Percentiles rank a stretch among this genome's conserved stretches.
These are phyloP conservation scores for Bubo blakistoni DNA, from an alignment of 2,113 vertebrate genomes.

Conservation along the genomic window DNA sequence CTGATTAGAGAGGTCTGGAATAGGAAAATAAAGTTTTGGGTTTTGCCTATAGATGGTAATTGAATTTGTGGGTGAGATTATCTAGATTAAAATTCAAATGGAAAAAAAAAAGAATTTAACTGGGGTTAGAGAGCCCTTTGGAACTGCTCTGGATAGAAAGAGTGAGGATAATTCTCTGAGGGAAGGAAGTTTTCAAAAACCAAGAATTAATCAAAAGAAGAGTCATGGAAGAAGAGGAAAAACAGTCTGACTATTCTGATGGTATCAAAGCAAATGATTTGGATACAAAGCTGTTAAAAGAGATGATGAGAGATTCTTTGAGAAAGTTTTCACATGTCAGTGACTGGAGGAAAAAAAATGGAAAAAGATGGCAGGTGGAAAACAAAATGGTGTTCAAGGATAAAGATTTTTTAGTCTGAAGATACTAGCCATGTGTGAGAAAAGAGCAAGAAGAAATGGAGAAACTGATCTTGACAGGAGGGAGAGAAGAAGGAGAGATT, in stretches of 20 bases:
- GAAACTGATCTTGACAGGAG: not conserved
- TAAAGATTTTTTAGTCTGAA: not conserved
- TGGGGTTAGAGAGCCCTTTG: not conserved
- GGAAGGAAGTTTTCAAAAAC: not conserved
- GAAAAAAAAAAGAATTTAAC: not conserved
- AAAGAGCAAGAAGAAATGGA: not conserved
- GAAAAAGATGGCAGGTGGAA: not conserved
- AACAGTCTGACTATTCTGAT: not conserved
- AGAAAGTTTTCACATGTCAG: not conserved
- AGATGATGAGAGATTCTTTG: not conserved
- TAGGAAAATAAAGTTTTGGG: not conserved
- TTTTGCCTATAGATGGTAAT: not conserved
- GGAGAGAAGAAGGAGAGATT: not conserved
- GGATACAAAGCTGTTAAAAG: not conserved
- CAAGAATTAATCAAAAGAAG: not conserved
- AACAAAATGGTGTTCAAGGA: not conserved
- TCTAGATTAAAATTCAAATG: not conserved
- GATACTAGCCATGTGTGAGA: not conserved
- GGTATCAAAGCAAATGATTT: not conserved
- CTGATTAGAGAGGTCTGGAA: not conserved
- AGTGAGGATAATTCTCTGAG: not conserved
- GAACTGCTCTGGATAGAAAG: not conserved
- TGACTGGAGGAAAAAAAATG: not conserved
- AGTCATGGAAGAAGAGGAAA: not conserved
- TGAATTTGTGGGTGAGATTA: not conserved